These are phyloP conservation scores for Trogon surrucura DNA, from an alignment of 2,113 vertebrate species.

Conservation along the genomic window DNA sequence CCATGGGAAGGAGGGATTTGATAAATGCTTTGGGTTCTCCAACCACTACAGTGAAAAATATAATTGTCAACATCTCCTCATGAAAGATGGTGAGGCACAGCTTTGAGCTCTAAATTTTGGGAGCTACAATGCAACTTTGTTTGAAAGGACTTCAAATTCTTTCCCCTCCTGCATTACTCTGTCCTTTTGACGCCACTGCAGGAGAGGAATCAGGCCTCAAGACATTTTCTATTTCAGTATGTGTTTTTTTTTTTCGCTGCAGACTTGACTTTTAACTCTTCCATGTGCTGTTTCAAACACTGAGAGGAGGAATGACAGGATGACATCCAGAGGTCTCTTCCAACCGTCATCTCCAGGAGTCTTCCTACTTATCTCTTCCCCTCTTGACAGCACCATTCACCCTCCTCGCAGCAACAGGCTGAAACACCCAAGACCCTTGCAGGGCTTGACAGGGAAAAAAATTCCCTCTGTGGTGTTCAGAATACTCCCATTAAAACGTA, in stretches of 20 bases:
- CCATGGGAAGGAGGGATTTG: background rate
- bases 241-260: background rate
- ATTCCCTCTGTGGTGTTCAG: background rate
- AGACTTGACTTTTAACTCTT: background rate
- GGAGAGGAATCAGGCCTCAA: background rate
- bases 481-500: background rate
- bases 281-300: background rate
- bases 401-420: fast-evolving
- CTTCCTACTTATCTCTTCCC: background rate
- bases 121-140: background rate
- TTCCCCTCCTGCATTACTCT: background rate
- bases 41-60: background rate
- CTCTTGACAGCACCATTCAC: background rate
- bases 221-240: background rate
- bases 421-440: background rate
- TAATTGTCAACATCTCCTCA: background rate
- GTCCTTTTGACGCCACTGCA: background rate
- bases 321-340: background rate
- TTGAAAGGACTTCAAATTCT: background rate
- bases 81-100: background rate
- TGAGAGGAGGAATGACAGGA: background rate
- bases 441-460: background rate
- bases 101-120: background rate
- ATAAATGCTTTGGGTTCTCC: background rate
- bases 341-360: background rate